Evolutionary conservation across 2,797 vertebrate genomes (phyloP).

Genomic region (Dromococcyx pavoninus): DNA sequence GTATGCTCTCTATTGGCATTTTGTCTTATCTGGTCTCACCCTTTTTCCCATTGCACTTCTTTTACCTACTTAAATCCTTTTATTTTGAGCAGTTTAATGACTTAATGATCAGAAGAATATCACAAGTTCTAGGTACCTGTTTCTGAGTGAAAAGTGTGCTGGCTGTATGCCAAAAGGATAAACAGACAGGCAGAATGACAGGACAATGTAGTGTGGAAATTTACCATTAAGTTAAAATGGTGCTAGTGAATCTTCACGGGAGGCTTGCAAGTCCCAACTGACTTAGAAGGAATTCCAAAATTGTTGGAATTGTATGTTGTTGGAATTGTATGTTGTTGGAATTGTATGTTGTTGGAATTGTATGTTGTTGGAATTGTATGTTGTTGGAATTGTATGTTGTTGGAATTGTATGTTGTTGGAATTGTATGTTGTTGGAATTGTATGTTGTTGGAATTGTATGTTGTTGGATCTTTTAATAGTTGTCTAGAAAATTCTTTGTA

Average conservation of each 20-base stretch:
- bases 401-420: background rate
- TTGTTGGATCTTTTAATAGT: background rate
- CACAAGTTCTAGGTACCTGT: background rate
- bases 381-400: background rate
- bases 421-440: background rate
- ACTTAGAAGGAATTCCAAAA: background rate
- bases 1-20: background rate
- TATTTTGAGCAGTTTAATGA: background rate
- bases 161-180: background rate
- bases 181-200: background rate
- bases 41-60: background rate
- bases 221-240: background rate
- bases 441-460: background rate
- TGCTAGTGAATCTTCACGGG: background rate
- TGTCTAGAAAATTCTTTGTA: background rate
- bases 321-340: too few relatives aligned
- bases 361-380: background rate
- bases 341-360: background rate
- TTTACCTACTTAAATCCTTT: background rate
- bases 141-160: background rate
- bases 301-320: too few relatives aligned
- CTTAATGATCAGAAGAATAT: background rate
- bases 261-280: background rate
- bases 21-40: background rate
- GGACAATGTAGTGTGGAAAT: background rate